Base-by-base conservation (phyloP, 2,888 invertebrate species). In the Yponomeuta cagnagella region DNA sequence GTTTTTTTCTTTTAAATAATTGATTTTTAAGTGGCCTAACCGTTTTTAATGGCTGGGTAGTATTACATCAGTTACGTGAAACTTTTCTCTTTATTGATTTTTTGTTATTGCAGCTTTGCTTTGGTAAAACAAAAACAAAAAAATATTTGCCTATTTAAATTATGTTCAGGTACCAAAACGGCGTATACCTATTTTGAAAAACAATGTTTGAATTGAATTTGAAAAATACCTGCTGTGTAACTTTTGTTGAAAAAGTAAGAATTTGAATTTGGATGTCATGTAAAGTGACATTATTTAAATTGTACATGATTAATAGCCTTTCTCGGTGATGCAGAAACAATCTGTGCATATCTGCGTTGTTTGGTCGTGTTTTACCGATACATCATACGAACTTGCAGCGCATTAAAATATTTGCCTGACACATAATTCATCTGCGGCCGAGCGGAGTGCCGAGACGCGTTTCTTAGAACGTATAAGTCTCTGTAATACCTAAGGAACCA, bases 321-420 rank as follows among this genome's bases (percentile, higher is more conserved):
- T 68, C 68, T 31, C 30, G 68, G 2, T 31, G 48, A 10, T 31
- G n/a, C 67, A 69, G 64, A 70, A 63, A 58, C 33, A 15, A 52
- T 67, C 31, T 58, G 48, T 58, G 66, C 48, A 15, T 67, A 1
- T 31, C 10, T 9, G 10, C 10, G 2, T 58, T 30, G n/a, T 52
- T 70, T 70, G 48, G 15, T 70, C 70, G 10, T 70, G 33, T 70
- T 67, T 52, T 67, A 71, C 71, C 79, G 76, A 86, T 88, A 76
- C 77, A 86, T 88, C 87, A 87, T 80, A 74, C 76, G 72, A 70
- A 77, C 75, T 74, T 77, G 74, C 76, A 78, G 77, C 77, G 79
- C 86, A 88, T 89, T 87, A 87, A 88, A 88, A 89, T 89, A 84
- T 81, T 88, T 86, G 78, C 79, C 74, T 78, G 84, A 79, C 83